Evolutionary conservation across 2,888 invertebrate genomes (phyloP).

Genomic region (Spicauda simplicius): DNA sequence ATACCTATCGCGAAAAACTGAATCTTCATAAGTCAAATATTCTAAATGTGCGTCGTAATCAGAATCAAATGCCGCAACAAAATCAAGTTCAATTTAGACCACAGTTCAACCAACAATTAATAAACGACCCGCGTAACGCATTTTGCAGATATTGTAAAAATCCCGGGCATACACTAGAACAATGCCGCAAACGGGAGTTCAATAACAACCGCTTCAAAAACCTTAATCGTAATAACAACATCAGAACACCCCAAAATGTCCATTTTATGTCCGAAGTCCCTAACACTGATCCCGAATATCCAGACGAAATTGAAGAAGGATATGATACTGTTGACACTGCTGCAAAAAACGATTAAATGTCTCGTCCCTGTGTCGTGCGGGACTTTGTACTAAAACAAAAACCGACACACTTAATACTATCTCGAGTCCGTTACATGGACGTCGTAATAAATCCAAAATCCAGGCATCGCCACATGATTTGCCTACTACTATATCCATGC

Average conservation of each 20-base stretch:
- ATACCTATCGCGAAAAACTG: background rate
- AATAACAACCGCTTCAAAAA: constrained; percentile 1
- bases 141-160: constrained; percentile 11
- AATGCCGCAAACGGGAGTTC: constrained; percentile 3
- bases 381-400: background rate
- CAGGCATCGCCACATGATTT: background rate
- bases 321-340: background rate
- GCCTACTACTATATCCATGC: no score
- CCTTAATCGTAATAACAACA: background rate
- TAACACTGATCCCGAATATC: background rate
- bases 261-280: background rate
- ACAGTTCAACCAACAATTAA: no score
- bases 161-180: background rate
- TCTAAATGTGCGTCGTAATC: background rate
- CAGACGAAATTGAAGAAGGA: no score
- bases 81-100: background rate
- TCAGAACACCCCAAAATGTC: background rate
- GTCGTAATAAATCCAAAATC: background rate
- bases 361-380: background rate
- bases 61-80: no score
- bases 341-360: background rate
- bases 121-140: background rate
- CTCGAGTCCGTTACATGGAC: background rate
- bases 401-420: background rate
- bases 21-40: no score